Evolutionary conservation across 2,888 invertebrate genomes (phyloP), one percentile per base, ranked within the genome.

Genomic region (Opisthograptis luteolata): DNA sequence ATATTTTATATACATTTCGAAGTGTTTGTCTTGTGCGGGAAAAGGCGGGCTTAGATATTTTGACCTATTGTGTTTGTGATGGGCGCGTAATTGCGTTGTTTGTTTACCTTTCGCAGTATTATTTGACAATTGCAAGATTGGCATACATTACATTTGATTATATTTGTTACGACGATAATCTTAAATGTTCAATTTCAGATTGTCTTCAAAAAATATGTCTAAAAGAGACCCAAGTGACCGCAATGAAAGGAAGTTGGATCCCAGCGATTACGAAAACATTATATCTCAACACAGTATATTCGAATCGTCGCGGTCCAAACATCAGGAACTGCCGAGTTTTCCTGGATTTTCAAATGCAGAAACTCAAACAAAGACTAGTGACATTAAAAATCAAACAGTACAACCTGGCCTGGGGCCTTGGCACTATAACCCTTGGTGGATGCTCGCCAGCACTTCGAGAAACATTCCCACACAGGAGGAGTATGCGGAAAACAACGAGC

Each of bases 381-480:
- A 91, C 60, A 66, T 90, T 43, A 87, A 88, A 64, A 79, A 78
- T 45, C 88, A 87, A 60, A 54, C 80, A 12, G 79, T 79, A 14
- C 90, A 90, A 42, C 68, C 87, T 17, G 81, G 84, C 22, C 62
- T 91, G 36, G 87, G 89, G 22, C 74, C 91, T 45, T 91, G 91
- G 91, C 91, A 90, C 58, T 91, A 91, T 61, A 91, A 91, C 50
- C 91, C 91, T 15, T 91, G 91, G 91, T 91, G 91, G 91, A 91
- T 91, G 91, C 76, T 91, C 19, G 91, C 91, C 12, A 82, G 91
- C 56, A 91, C 91, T 1, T 91, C 91, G 5, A 77, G 90, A 32
- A 85, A 79, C 68, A 76, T 85, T 40, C 85, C 87, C 2, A 81
- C 87, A 1, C 90, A 90, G 56, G 87, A 89, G 57, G 89, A 90